Conservation (phyloP, 2,113 vertebrate genomes). For the Erinaceus europaeus region DNA sequence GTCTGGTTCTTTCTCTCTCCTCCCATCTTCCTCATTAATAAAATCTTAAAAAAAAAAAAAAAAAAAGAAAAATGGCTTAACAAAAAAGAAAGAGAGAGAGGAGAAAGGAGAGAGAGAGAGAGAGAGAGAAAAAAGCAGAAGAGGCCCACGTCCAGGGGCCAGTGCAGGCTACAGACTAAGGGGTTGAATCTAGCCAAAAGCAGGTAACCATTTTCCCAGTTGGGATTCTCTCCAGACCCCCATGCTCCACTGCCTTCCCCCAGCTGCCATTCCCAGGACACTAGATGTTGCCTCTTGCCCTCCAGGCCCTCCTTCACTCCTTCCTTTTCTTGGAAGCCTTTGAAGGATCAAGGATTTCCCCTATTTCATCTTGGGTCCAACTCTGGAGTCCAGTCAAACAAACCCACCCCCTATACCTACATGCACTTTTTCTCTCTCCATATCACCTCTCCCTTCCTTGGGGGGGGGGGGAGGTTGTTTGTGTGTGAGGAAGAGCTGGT, state of each 20-base stretch:
- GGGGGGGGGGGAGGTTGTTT: not conserved
- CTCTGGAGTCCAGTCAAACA: not conserved
- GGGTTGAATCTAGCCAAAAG: not conserved
- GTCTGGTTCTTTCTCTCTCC: no score
- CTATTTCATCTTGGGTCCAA: not conserved
- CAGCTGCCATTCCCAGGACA: not conserved
- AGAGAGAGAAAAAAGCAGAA: not conserved
- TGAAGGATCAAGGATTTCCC: not conserved
- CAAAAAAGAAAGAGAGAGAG: no score
- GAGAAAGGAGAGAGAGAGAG: no score
- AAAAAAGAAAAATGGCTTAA: no score
- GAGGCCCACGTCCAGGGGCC: not conserved
- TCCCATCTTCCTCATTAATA: no score
- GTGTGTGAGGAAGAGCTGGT: no score
- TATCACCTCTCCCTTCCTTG: not conserved
- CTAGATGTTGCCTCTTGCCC: not conserved
- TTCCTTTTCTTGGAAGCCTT: not conserved
- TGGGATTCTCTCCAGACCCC: not conserved
- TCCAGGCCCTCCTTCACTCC: not conserved
- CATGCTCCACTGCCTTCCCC: not conserved
- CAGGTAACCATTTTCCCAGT: not conserved
- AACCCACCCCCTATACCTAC: not conserved
- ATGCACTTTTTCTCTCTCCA: rapidly evolving
- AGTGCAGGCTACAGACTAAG: not conserved
- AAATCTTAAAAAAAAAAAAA: no score